Evolutionary conservation across 2,888 invertebrate species (phyloP).

Genomic region (Pycnomerus fuliginosus): DNA sequence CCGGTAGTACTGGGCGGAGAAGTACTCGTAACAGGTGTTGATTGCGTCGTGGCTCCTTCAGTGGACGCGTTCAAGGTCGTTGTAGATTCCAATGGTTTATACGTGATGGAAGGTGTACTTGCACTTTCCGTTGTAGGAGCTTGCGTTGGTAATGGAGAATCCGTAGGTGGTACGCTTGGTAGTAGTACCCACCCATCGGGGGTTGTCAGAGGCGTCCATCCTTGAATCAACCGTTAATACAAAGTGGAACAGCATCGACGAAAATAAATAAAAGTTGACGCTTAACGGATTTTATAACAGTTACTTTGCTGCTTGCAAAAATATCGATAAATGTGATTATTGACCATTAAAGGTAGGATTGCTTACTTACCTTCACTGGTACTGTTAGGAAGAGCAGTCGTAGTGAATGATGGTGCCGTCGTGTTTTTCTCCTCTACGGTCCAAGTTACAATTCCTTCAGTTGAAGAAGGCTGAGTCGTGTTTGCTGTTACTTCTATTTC

Average conservation of each 20-base stretch:
- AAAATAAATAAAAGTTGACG: conserved; percentile 13
- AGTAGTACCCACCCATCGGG: conserved; percentile 67
- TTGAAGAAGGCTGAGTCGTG: conserved; percentile 28
- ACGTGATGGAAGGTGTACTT: conserved; percentile 31
- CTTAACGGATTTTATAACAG: conserved; percentile 22
- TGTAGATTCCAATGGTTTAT: conserved; percentile 25
- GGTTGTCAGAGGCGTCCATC: conserved; percentile 65
- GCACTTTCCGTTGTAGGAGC: conserved; percentile 19
- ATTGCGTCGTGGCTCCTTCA: conserved; percentile 8
- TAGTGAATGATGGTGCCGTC: conserved; percentile 33
- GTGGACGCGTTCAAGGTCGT: conserved; percentile 17
- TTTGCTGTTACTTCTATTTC: conserved; percentile 37
- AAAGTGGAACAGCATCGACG: conserved; percentile 5
- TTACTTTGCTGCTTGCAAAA: no score
- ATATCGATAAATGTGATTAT: conserved; percentile 11
- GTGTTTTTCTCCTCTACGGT: conserved; percentile 47
- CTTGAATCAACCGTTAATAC: conserved; percentile 50
- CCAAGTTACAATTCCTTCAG: conserved; percentile 55
- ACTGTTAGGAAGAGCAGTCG: conserved; percentile 25
- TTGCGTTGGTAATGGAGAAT: no score
- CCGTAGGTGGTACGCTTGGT: conserved; percentile 44
- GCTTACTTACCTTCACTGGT: conserved; percentile 36
- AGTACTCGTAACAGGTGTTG: conserved; percentile 8
- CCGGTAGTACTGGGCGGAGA: conserved; percentile 8
- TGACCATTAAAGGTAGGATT: conserved; percentile 13